Base-by-base conservation (phyloP, 1,140 invertebrate genomes). In the Leptinotarsa texana region DNA sequence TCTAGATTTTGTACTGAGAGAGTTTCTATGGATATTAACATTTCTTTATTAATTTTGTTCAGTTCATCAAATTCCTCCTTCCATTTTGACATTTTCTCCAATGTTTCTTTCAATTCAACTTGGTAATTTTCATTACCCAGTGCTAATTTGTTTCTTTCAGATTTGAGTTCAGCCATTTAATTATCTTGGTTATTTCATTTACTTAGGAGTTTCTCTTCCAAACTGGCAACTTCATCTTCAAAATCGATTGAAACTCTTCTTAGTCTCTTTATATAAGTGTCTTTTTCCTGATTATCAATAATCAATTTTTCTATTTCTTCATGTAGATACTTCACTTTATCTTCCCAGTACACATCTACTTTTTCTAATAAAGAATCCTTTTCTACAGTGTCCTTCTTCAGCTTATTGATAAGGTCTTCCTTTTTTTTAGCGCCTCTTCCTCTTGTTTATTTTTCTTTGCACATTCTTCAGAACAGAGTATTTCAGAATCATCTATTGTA, bases 311-410 rank as follows among this genome's bases (percentile, higher is more conserved):
- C 21, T 21, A 65, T 65, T 65, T 65, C 63, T 65, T 65, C 63
- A 27, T 65, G 63, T 65, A 65, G 63, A 13, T 65, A 22, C 63
- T 65, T 24, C 63, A 65, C 63, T 22, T 65, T 65, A 65, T 65
- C 21, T 65, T 65, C 63, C 63, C 63, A 24, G 63, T 65, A 21
- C 15, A 22, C 22, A 65, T 65, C 63, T 65, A 65, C 63, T 65
- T 65, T 65, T 24, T 65, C 63, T 65, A 65, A 65, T 65, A 17
- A 65, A 65, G 63, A 65, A 65, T 4, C 4, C n/a, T 65, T 65
- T 65, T 27, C 63, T 24, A 18, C 63, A 65, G 24, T 65, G 63
- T 13, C 63, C 22, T 65, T 65, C 63, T 27, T 33, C 0, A 33
- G 5, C 5, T 33, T 6, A 8, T 33, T 33, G 27, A 8, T 33